These are phyloP conservation scores for Psilanteris sp. DNA, from an alignment of 1,140 invertebrate genomes.

Conservation along the genomic window DNA sequence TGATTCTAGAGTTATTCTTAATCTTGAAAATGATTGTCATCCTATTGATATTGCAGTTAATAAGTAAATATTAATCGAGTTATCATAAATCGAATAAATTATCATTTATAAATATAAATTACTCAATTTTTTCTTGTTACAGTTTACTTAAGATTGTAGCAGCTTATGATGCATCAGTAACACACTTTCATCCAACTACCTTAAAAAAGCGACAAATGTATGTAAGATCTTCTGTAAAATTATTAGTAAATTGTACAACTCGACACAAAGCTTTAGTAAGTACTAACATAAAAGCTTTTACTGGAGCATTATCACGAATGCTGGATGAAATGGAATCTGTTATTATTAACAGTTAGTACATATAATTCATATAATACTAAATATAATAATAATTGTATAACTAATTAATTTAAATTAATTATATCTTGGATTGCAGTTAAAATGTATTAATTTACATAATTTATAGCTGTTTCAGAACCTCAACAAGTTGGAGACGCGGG, in stretches of 20 bases:
- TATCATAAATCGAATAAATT: too few species aligned
- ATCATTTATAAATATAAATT: too few species aligned
- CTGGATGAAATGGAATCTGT: slow-evolving; percentile 83
- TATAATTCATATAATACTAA: too few species aligned
- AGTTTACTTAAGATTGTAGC: slow-evolving; percentile 84
- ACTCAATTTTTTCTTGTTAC: slow-evolving; percentile 33
- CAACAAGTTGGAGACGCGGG: slow-evolving; percentile 80
- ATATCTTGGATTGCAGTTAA: too few species aligned
- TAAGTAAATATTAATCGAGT: slow-evolving; percentile 74
- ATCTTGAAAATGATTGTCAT: slow-evolving; percentile 75
- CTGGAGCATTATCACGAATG: slow-evolving; percentile 80
- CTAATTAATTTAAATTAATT: too few species aligned
- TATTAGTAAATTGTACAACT: slow-evolving; percentile 82
- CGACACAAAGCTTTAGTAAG: slow-evolving; percentile 80
- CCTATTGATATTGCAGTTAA: slow-evolving; percentile 80
- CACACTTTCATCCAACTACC: slow-evolving; percentile 78
- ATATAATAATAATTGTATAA: too few species aligned
- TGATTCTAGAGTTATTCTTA: slow-evolving; percentile 86
- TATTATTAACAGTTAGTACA: slow-evolving; percentile 80
- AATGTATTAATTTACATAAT: too few species aligned
- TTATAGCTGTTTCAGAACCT: slow-evolving; percentile 77
- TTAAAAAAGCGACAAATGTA: slow-evolving; percentile 82
- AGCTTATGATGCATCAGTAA: slow-evolving; percentile 79
- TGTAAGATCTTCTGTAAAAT: slow-evolving; percentile 82
- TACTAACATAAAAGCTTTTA: slow-evolving; percentile 80